These are phyloP conservation scores for Myotis lucifugus DNA, from an alignment of 2,113 vertebrate species.

Conservation along the genomic window DNA sequence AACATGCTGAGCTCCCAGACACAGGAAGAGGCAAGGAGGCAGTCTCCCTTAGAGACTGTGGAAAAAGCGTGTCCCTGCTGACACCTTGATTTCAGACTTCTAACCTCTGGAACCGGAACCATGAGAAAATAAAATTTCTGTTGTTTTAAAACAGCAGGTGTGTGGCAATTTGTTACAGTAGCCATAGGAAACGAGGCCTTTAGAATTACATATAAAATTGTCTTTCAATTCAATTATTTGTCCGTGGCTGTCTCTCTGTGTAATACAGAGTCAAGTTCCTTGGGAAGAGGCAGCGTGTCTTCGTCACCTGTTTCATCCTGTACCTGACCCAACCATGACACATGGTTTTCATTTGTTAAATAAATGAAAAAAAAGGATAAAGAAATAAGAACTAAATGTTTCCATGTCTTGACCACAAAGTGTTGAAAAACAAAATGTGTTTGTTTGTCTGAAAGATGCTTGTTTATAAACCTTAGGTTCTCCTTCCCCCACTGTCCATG, in stretches of 20 bases:
- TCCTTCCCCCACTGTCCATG: background rate
- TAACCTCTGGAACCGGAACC: background rate
- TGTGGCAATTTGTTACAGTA: background rate
- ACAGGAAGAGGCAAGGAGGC: background rate
- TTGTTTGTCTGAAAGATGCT: background rate
- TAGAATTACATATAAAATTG: background rate
- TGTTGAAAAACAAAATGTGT: background rate
- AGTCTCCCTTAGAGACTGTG: background rate
- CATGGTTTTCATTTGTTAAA: background rate
- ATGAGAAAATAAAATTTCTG: background rate
- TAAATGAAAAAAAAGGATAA: background rate
- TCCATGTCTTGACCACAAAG: background rate
- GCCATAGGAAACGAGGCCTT: background rate
- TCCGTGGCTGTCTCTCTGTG: background rate
- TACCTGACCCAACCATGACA: background rate
- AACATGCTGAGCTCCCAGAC: too few relatives aligned
- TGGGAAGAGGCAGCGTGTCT: background rate
- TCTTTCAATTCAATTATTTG: background rate
- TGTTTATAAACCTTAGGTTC: background rate
- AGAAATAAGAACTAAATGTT: background rate
- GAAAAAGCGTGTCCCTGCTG: background rate
- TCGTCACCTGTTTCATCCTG: background rate
- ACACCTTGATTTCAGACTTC: conserved; percentile 16
- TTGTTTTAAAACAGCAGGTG: conserved; percentile 1
- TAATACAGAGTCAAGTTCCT: background rate